A percentile compares a stretch with the other conserved stretches of the same genome.
These are phyloP conservation scores for Neotoxoptera formosana DNA, from an alignment of 1,140 invertebrate genomes.

Conservation along the genomic window DNA sequence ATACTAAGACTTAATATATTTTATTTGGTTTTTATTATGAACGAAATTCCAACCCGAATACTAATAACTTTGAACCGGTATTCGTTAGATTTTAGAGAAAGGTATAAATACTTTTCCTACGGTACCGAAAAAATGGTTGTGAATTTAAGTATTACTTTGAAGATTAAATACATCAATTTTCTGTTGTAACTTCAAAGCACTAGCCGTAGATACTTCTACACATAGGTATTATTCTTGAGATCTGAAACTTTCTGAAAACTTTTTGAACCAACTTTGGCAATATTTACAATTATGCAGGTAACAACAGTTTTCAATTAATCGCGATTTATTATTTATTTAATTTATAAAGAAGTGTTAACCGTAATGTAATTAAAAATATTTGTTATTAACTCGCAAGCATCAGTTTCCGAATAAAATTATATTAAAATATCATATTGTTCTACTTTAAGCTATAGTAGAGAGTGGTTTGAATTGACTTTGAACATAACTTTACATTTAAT, in stretches of 20 bases:
- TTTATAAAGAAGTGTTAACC: neutral
- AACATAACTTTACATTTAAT: neutral
- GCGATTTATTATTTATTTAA: neutral
- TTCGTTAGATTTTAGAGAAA: neutral
- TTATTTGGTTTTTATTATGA: neutral
- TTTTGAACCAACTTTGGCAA: neutral
- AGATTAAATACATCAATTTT: neutral
- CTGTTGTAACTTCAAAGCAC: neutral
- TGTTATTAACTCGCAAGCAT: neutral
- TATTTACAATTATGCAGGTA: neutral
- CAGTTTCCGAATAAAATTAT: neutral
- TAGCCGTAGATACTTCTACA: neutral
- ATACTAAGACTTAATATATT: neutral
- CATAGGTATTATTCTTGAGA: neutral
- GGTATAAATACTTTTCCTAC: neutral
- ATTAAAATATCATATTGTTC: constrained; percentile 2
- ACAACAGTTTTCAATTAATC: neutral
- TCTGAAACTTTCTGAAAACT: neutral
- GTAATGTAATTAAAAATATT: too few relatives aligned
- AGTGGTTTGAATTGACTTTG: neutral
- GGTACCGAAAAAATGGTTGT: neutral
- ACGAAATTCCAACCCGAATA: neutral
- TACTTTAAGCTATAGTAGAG: neutral
- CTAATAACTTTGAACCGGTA: neutral
- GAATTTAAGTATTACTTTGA: neutral